Conservation (phyloP, 2,113 vertebrate genomes). For the Corythaeola cristata region DNA sequence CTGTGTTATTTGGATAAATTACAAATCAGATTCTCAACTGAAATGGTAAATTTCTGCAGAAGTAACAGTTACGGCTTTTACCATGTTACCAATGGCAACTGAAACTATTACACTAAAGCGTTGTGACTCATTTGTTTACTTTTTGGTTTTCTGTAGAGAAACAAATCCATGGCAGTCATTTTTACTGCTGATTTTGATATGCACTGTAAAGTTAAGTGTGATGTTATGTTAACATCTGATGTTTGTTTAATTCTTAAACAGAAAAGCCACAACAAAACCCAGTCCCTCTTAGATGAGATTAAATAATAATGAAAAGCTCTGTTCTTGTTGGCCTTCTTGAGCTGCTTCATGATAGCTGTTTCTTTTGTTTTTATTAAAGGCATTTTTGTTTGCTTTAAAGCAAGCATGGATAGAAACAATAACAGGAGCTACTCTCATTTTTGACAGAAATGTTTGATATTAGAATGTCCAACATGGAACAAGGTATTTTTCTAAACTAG, state of each 20-base stretch:
- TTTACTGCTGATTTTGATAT: background rate
- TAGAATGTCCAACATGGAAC: background rate
- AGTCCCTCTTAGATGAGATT: background rate
- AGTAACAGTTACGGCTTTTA: background rate
- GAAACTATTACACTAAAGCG: background rate
- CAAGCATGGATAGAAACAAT: background rate
- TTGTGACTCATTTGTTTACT: slow-evolving; percentile 22
- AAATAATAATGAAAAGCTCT: background rate
- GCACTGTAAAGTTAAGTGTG: background rate
- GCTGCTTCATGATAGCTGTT: background rate
- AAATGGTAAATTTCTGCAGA: background rate
- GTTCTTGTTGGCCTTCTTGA: background rate
- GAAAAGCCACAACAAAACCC: background rate
- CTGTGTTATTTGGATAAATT: background rate
- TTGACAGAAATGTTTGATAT: background rate
- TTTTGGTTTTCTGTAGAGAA: background rate
- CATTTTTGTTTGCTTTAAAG: background rate
- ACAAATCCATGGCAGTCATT: background rate
- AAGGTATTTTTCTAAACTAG: background rate
- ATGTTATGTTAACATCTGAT: background rate
- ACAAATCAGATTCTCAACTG: background rate
- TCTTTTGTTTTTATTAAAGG: background rate
- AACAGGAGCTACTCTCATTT: background rate
- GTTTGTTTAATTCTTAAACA: background rate
- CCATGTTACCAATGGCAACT: background rate